Percentiles rank a stretch among this genome's conserved stretches.
These are phyloP conservation scores for Pilophorus perplexus DNA, from an alignment of 2,888 invertebrate species.

Conservation along the genomic window DNA sequence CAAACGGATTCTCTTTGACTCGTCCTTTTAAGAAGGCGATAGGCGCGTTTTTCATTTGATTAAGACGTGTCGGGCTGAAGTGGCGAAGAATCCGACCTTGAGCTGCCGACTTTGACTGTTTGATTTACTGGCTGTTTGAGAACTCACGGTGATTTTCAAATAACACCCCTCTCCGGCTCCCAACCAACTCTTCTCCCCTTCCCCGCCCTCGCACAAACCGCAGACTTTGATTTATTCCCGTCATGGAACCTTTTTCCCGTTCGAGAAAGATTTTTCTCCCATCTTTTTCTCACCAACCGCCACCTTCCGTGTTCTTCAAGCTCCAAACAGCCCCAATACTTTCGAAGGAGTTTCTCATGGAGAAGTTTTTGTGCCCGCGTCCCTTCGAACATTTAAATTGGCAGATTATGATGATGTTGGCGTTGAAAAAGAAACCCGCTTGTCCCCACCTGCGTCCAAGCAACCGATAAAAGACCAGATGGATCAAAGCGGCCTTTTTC, in stretches of 20 bases:
- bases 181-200: no score
- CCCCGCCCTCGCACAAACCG: slow-evolving; percentile 7
- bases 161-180: slow-evolving; percentile 30
- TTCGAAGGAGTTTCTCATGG: slow-evolving; percentile 24
- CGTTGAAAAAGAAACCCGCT: slow-evolving; percentile 22
- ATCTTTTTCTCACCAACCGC: not conserved
- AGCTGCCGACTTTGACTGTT: slow-evolving; percentile 37
- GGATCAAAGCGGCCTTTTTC: slow-evolving; percentile 25
- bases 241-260: no score
- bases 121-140: slow-evolving; percentile 38
- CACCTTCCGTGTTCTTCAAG: not conserved
- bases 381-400: slow-evolving; percentile 32
- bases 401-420: slow-evolving; percentile 39
- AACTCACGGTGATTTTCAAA: slow-evolving; percentile 32
- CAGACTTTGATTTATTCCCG: slow-evolving; percentile 26
- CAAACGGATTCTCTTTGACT: no score
- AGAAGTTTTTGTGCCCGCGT: not conserved
- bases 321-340: not conserved
- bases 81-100: slow-evolving; percentile 34
- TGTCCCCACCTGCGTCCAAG: not conserved
- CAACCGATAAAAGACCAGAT: slow-evolving; percentile 30
- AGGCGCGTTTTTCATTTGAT: slow-evolving; percentile 38
- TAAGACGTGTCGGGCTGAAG: slow-evolving; percentile 36
- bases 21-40: slow-evolving; percentile 10
- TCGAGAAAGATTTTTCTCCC: not conserved